Base-by-base conservation (phyloP, 2,888 invertebrate species). In the Oxytorus armatus region DNA sequence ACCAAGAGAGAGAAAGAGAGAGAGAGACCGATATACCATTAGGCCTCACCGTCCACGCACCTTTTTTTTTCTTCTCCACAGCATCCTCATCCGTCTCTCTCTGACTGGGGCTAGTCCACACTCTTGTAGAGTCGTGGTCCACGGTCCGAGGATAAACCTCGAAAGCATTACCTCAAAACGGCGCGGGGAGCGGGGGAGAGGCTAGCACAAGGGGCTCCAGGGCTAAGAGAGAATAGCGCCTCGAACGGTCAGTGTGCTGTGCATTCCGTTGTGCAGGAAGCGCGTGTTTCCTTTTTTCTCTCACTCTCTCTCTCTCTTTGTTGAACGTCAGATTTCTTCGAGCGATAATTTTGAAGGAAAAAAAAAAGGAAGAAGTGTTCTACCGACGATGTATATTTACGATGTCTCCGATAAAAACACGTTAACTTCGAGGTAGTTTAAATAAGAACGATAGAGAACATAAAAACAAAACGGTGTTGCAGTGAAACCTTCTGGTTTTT, bases 161-260 rank as follows among this genome's bases (percentile, higher is more conserved):
- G 85, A 85, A 85, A 82, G 84, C 84, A 86, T 85, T 86, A 3
- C n/a, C n/a, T n/a, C n/a, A n/a, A n/a, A n/a, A 85, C 84, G 80
- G 84, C 86, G 76, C 65, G 42, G n/a, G 84, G 78, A 72, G 77
- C 75, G 69, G 75, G 79, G 77, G 83, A 65, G 65, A n/a, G 33
- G n/a, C n/a, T n/a, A n/a, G n/a, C n/a, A n/a, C n/a, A n/a, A n/a
- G n/a, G n/a, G n/a, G n/a, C n/a, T n/a, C n/a, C n/a, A n/a, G n/a
- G n/a, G n/a, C n/a, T n/a, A n/a, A 65, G 63, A 11, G 25, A 29
- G 25, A 47, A 16, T 49, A 29, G 14, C 8, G 18, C 25, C 14
- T n/a, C 14, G 4, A 29, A 18, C 29, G 49, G 47, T 47, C 16
- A 18, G n/a, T 36, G n/a, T 36, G 18, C 57, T 39, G 70, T 57